Evolutionary conservation across 2,113 vertebrate species (phyloP).

Genomic region (Glaucomys volans): DNA sequence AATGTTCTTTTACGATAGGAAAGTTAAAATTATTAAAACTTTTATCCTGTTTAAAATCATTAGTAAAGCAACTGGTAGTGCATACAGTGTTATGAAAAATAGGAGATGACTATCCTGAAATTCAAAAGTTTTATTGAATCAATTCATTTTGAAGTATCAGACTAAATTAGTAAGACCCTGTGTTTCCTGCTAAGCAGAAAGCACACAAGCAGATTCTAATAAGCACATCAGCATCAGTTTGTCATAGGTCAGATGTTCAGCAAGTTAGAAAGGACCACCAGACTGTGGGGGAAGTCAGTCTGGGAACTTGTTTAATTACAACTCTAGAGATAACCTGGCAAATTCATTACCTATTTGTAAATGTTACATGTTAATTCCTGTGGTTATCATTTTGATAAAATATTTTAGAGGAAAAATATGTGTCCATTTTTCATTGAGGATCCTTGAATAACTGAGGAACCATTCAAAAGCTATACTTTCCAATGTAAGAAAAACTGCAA

Average conservation of each 20-base stretch:
- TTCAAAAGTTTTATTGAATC: background rate
- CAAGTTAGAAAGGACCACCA: background rate
- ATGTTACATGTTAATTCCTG: background rate
- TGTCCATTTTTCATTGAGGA: background rate
- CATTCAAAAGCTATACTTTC: background rate
- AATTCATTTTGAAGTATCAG: background rate
- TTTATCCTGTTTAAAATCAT: background rate
- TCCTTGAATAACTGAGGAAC: constrained; percentile 18
- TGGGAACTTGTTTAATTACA: background rate
- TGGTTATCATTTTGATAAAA: background rate
- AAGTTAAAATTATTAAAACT: background rate
- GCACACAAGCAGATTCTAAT: no score
- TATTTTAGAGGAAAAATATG: background rate
- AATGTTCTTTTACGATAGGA: background rate
- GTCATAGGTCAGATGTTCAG: background rate
- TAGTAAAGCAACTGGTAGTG: background rate
- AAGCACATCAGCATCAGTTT: background rate
- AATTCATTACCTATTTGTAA: background rate
- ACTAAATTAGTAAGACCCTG: background rate
- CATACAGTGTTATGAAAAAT: background rate
- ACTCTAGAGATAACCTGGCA: background rate
- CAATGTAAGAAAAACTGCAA: background rate
- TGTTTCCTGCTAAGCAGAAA: background rate
- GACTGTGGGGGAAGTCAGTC: no score
- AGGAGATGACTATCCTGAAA: background rate